Evolutionary conservation across 2,888 invertebrate species (phyloP), one percentile per base, ranked within the genome.

Genomic region (Cheilosia impressa): DNA sequence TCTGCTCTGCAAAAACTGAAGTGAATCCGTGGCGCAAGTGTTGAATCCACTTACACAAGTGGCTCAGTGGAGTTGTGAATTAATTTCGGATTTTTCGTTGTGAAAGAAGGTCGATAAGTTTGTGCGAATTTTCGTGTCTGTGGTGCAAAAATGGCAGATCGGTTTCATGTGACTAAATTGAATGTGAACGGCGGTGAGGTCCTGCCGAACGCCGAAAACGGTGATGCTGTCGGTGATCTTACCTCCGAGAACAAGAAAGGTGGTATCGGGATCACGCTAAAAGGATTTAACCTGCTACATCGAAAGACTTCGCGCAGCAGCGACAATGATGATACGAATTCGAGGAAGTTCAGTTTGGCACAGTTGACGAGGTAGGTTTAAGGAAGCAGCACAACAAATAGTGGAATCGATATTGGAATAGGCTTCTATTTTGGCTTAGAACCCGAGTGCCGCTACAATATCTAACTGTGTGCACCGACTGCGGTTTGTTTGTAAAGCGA

Each of bases 261-360:
- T n/a, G 82, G 65, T 38, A 47, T 79, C 13, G 75, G 78, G 13
- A 53, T 80, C 15, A 60, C 55, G 9, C 55, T 65, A n/a, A 79
- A 75, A 72, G 83, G 88, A 71, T 89, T 87, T 50, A 88, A 90
- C 41, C 71, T 89, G 27, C 87, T 90, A 65, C 87, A 88, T 13
- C 90, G 91, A 3, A 91, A 88, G 76, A 65, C 88, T 1, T 90
- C 91, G 1, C 89, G 47, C 4, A 78, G 10, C 38, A 78, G 38
- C 5, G 87, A 88, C 10, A 69, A 55, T 17, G 88, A 88, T 15
- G 91, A 92, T 22, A 60, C 55, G 17, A 73, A 84, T 38, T 63
- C 87, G 31, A 89, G 92, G 9, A 92, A 92, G 81, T 92, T 90
- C 76, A 92, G 92, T 87, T 89, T 92, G 88, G 92, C 91, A 3